phyloP scores from a whole-genome alignment of 37 sponge, comb jelly and placozoan genomes.

The Axinella damicornis region DNA sequence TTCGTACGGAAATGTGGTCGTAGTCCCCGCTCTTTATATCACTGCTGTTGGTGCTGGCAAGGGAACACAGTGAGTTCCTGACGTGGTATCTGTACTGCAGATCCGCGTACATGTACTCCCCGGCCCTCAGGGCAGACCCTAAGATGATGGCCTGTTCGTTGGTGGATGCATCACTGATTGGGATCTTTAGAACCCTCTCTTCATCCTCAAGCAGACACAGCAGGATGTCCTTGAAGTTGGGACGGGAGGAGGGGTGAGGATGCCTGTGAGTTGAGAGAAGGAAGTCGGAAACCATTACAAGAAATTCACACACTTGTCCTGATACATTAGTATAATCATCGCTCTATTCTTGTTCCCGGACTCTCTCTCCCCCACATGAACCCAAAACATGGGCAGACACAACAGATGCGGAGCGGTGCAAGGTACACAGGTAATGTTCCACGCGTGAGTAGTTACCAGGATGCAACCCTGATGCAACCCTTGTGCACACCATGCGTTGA shows the following conservation, averaged over 20 bases:
- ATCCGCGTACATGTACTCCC: slow-evolving; percentile 34
- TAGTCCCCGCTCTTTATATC: background rate
- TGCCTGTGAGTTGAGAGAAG: slow-evolving; percentile 22
- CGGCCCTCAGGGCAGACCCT: slow-evolving; percentile 8
- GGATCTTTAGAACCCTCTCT: slow-evolving; percentile 7
- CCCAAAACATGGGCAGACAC: too few relatives aligned
- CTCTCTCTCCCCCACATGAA: too few relatives aligned
- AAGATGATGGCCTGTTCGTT: slow-evolving; percentile 20
- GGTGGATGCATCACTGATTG: slow-evolving; percentile 24
- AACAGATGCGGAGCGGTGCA: too few relatives aligned
- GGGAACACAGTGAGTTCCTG: too few relatives aligned
- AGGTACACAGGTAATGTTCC: too few relatives aligned
- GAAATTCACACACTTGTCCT: too few relatives aligned
- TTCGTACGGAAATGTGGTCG: slow-evolving; percentile 13
- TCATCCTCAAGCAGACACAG: slow-evolving; percentile 19
- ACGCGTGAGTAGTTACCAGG: too few relatives aligned
- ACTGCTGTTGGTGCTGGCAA: background rate
- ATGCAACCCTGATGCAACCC: too few relatives aligned
- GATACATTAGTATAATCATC: too few relatives aligned
- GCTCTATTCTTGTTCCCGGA: too few relatives aligned
- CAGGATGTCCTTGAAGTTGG: slow-evolving; percentile 40
- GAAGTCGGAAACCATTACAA: too few relatives aligned
- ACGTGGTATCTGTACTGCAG: slow-evolving; percentile 4
- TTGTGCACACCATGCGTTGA: too few relatives aligned
- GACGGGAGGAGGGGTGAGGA: slow-evolving; percentile 14